A percentile compares a stretch with the other conserved stretches of the same genome.
Evolutionary conservation across 2,888 invertebrate species (phyloP).

Genomic region (Hydraecia micacea): DNA sequence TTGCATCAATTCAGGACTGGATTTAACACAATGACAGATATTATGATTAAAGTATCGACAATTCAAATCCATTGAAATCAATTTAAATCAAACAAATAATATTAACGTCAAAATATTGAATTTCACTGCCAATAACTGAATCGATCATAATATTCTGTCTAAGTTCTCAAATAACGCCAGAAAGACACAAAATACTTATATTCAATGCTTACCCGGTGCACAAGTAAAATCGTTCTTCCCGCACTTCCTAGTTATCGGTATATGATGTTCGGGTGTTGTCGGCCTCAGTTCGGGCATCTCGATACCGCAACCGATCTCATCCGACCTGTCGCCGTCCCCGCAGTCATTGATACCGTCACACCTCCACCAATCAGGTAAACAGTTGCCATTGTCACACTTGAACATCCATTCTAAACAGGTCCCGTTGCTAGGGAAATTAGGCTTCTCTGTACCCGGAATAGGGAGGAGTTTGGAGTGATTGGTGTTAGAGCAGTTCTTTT

Average conservation of each 20-base stretch:
- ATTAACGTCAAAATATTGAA: neutral
- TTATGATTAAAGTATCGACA: neutral
- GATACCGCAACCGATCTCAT: constrained; percentile 92
- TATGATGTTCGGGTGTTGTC: constrained; percentile 70
- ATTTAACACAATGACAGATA: neutral
- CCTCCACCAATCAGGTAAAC: constrained; percentile 95
- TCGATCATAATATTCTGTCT: neutral
- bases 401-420: constrained; percentile 95
- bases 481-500: constrained; percentile 91
- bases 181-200: neutral
- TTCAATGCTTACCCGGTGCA: constrained; percentile 73
- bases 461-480: constrained; percentile 78
- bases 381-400: constrained; percentile 92
- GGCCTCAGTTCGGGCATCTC: constrained; percentile 72
- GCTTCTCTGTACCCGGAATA: constrained; percentile 74
- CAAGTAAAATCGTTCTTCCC: constrained; percentile 87
- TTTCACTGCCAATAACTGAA: neutral
- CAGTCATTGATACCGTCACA: constrained; percentile 95
- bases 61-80: neutral
- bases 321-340: constrained; percentile 93
- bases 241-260: constrained; percentile 74
- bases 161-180: neutral
- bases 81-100: neutral
- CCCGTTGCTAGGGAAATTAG: constrained; percentile 77
- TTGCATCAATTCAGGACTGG: neutral